A percentile compares a stretch with the other conserved stretches of the same genome.
Evolutionary conservation across 2,888 invertebrate species (phyloP).

Genomic region (Eurytoma adleriae): DNA sequence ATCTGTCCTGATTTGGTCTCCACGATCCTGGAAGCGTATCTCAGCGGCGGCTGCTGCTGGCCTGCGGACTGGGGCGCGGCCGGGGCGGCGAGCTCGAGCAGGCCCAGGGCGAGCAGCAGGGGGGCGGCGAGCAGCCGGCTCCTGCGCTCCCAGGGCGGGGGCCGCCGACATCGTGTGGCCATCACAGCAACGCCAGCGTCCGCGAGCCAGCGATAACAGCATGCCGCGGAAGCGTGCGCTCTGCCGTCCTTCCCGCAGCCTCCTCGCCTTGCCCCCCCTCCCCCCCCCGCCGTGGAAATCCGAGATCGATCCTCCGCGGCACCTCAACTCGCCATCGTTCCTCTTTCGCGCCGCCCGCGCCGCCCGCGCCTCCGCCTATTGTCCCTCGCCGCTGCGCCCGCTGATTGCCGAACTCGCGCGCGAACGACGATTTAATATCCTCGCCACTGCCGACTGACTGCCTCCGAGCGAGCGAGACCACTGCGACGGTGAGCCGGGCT

Average conservation of each 20-base stretch:
- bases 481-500: not conserved
- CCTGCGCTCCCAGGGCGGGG: conserved; percentile 62
- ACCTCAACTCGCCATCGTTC: not conserved
- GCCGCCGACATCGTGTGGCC: conserved; percentile 73
- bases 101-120: not conserved
- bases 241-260: not conserved
- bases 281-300: not conserved
- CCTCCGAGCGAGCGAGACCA: no score
- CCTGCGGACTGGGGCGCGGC: conserved; percentile 36
- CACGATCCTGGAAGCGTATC: conserved; percentile 88
- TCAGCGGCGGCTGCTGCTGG: conserved; percentile 77
- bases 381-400: not conserved
- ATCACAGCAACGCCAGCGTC: conserved; percentile 62
- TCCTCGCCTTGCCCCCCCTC: not conserved
- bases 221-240: conserved; percentile 61
- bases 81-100: not conserved
- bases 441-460: no score
- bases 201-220: conserved; percentile 70
- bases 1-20: conserved; percentile 81
- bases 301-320: not conserved
- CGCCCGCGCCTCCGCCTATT: not conserved
- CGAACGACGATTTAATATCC: no score
- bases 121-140: conserved; percentile 18
- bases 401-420: not conserved
- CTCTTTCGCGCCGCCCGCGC: not conserved